These are phyloP conservation scores for Acleris cristana DNA, from an alignment of 2,888 invertebrate genomes.

Conservation along the genomic window DNA sequence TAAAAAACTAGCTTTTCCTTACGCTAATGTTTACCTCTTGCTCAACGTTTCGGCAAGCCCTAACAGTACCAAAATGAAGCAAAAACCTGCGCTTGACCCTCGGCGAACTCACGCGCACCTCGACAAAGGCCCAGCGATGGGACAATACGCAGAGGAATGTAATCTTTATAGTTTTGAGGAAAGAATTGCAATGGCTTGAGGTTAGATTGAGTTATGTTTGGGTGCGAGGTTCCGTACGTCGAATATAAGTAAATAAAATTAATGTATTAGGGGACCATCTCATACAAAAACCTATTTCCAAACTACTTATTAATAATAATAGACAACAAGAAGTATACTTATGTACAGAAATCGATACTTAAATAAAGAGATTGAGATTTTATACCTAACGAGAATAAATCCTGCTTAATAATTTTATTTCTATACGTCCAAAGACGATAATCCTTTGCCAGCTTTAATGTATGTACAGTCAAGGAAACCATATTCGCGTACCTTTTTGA, in stretches of 20 bases:
- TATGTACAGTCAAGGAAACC: no score
- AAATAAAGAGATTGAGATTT: no score
- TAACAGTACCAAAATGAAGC: conserved; percentile 22
- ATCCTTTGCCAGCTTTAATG: no score
- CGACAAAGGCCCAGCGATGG: conserved; percentile 19
- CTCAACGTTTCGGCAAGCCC: conserved; percentile 19
- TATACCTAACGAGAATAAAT: no score
- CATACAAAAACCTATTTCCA: no score
- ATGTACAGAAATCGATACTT: no score
- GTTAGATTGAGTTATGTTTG: not conserved
- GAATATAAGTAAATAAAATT: not conserved
- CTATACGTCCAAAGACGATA: no score
- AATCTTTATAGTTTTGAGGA: conserved; percentile 1
- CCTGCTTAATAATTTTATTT: no score
- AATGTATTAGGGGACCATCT: not conserved
- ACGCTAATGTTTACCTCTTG: conserved; percentile 5
- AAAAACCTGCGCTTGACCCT: conserved; percentile 23
- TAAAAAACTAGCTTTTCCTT: not conserved
- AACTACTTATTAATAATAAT: no score
- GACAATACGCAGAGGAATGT: conserved; percentile 3
- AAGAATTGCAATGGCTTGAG: not conserved
- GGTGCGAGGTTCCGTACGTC: conserved; percentile 1
- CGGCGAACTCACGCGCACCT: conserved; percentile 28
- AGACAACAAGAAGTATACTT: no score
- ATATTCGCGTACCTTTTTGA: no score